These are phyloP conservation scores for Erythrolamprus reginae DNA, from an alignment of 2,113 vertebrate genomes.

Conservation along the genomic window DNA sequence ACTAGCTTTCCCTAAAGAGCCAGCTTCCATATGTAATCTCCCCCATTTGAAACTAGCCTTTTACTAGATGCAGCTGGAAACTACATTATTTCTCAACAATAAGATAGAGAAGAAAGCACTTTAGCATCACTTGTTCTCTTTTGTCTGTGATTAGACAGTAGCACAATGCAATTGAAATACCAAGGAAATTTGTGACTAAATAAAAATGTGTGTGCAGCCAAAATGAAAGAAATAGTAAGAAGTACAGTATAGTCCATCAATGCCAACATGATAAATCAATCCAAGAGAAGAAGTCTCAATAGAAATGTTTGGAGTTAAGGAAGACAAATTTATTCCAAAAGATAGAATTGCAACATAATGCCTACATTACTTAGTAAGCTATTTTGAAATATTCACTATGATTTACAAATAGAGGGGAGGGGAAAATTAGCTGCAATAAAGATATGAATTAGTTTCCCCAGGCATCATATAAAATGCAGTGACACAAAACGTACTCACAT, in stretches of 20 bases:
- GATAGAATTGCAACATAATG: not conserved
- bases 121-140: constrained; percentile 1
- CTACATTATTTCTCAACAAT: constrained; percentile 6
- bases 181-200: not conserved
- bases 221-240: not conserved
- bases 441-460: not conserved
- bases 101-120: constrained; percentile 14
- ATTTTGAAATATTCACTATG: not conserved
- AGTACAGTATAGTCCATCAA: not conserved
- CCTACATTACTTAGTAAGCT: not conserved
- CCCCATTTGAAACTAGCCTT: constrained; percentile 15
- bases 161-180: not conserved
- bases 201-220: not conserved
- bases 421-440: not conserved
- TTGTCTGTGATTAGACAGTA: not conserved
- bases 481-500: not conserved
- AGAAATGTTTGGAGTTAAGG: not conserved
- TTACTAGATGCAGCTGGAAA: constrained; percentile 32
- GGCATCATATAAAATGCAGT: not conserved
- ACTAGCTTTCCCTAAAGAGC: constrained; percentile 30
- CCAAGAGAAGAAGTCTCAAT: not conserved
- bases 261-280: not conserved
- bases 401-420: not conserved
- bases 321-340: not conserved
- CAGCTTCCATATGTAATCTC: not conserved